Evolutionary conservation across 2,888 invertebrate genomes (phyloP), one percentile per base, ranked within the genome.

Genomic region (Ophion slaviceki): DNA sequence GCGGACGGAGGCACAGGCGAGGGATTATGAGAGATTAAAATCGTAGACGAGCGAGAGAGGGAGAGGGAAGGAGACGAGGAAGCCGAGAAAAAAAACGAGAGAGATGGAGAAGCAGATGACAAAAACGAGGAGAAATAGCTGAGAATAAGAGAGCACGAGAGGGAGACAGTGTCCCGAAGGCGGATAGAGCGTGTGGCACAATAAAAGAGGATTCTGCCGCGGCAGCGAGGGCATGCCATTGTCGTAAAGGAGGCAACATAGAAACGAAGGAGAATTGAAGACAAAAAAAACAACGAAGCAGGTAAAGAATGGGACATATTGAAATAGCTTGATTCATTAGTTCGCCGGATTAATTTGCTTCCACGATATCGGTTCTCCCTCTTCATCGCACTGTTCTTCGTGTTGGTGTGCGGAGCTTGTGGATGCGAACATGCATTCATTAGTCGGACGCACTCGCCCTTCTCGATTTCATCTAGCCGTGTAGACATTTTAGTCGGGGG

Each of bases 271-370:
- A 78, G 75, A 80, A 8, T 67, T 64, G 61, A 62, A 61, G 47
- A 20, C 71, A 59, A 57, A 62, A 75, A 74, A 40, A 62, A 67
- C 47, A 28, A 78, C 64, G 82, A 61, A 77, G 81, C 32, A 70
- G 32, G 28, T 11, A 70, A 82, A 74, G 57, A 81, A 68, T 20
- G 64, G 59, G 66, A 76, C 88, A 90, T 89, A 91, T 92, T 91
- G 89, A 90, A 92, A 91, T 91, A 90, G 91, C 90, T 90, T 90
- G 92, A 92, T 92, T 92, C 92, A 92, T 92, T 92, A 92, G 92
- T 91, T 91, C 87, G 89, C 86, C 89, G 92, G 92, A 92, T 92
- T 92, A 92, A 92, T 92, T 92, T 92, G 89, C 90, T 86, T 88
- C 89, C 89, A 90, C 88, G 87, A 86, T 89, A 89, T 90, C 89